Evolutionary conservation across 2,888 invertebrate genomes (phyloP), one percentile per base, ranked within the genome.

Genomic region (Barypeithes pellucidus): DNA sequence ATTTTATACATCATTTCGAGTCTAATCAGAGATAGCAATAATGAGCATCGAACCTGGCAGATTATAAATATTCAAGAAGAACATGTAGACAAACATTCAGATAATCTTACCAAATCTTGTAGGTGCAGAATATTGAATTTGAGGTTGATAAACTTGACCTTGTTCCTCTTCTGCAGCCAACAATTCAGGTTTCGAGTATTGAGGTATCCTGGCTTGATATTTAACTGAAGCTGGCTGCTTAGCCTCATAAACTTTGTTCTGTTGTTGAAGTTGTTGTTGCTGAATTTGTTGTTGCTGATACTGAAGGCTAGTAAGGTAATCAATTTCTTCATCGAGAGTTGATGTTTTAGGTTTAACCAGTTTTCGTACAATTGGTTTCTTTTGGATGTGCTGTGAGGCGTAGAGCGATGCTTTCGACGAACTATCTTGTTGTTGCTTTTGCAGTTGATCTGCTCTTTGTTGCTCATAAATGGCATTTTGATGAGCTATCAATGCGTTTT

Each of bases 401-500:
- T 59, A 67, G 24, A 61, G 41, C 7, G 66, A n/a, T 1, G 72
- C 50, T 50, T 67, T 72, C 8, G 66, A 61, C 9, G 39, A 20
- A 16, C 16, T 29, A 8, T 52, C 33, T 57, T 69, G 52, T 16
- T 33, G 22, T 47, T 57, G 57, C 18, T 68, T 60, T 50, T 33
- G 47, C 11, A 63, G 39, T 12, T 73, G 62, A 33, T 73, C 59
- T 41, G 66, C 39, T 59, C 68, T 62, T 63, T 62, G 67, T 36
- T 63, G 47, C 24, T 73, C 73, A 45, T 73, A 73, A 14, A 65
- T 50, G 16, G 73, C 73, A 47, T 73, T 68, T 59, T 68, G 67
- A 2, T 60, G 54, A 16, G 73, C 73, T 47, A 73, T 36, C 11
- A 73, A 16, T 9, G 67, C 73, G 18, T 73, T 73, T 33, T 73